Conservation (phyloP, 64 coral and sea anemone species). For the Porites australiensis region DNA sequence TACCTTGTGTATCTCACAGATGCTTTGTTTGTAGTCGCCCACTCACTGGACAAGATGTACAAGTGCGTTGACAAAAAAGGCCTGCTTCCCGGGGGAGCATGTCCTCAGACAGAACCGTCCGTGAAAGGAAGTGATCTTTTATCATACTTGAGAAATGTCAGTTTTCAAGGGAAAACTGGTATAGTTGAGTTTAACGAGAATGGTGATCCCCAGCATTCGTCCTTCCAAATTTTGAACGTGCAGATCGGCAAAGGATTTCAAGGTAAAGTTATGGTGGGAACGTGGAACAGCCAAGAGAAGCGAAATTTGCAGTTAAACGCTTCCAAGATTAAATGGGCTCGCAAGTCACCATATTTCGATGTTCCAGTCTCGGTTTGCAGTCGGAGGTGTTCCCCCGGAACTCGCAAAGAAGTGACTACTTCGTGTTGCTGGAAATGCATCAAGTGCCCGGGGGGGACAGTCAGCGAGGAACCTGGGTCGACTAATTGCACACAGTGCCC, state of each 20-base stretch:
- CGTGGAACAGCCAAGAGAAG: neutral
- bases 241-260: neutral
- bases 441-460: conserved; percentile 30
- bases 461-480: conserved; percentile 2
- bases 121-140: neutral
- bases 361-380: conserved; percentile 24
- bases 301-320: neutral
- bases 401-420: neutral
- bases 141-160: conserved; percentile 6
- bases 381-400: conserved; percentile 12
- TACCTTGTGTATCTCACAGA: conserved; percentile 40
- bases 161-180: conserved; percentile 29
- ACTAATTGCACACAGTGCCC: conserved; percentile 33
- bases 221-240: conserved; percentile 41
- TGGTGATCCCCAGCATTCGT: conserved; percentile 17
- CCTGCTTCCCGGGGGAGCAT: neutral
- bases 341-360: neutral
- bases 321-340: conserved; percentile 31
- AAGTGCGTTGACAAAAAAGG: neutral
- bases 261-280: neutral
- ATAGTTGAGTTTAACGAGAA: conserved; percentile 25
- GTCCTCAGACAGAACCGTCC: neutral
- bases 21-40: conserved; percentile 1
- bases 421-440: conserved; percentile 59
- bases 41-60: neutral